Conservation (phyloP, 2,888 invertebrate species). For the Phytoseiulus persimilis region DNA sequence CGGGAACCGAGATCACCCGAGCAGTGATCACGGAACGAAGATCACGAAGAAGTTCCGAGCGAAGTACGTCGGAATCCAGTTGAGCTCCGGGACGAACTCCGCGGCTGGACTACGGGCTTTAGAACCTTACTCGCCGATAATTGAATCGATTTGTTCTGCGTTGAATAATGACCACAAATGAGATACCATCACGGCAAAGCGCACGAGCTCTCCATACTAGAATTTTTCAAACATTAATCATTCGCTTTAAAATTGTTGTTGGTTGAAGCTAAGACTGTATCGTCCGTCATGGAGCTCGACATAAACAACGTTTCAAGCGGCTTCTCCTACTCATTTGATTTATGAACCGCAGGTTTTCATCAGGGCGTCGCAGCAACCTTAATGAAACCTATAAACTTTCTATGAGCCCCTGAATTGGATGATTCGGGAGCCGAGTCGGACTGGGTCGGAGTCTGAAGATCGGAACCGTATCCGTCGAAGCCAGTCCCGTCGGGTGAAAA, state of each 20-base stretch:
- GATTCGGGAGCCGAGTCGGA: too few species aligned
- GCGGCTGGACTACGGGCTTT: too few species aligned
- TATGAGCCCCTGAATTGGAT: neutral
- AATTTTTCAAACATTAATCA: neutral
- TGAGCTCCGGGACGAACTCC: too few species aligned
- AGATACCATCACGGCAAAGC: neutral
- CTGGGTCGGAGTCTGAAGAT: too few species aligned
- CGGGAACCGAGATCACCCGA: too few species aligned
- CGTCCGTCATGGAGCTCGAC: neutral
- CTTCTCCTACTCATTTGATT: neutral
- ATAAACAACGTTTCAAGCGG: neutral
- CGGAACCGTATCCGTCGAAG: too few species aligned
- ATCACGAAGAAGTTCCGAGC: too few species aligned
- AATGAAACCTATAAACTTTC: neutral
- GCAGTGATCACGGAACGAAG: too few species aligned
- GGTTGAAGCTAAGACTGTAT: neutral
- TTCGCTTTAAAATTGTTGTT: neutral
- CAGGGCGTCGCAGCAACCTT: neutral
- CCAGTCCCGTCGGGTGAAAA: too few species aligned
- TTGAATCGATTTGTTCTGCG: neutral
- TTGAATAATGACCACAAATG: neutral
- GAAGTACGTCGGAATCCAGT: too few species aligned
- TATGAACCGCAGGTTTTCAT: neutral
- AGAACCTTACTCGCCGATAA: neutral
- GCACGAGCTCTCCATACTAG: neutral